Conservation (phyloP, 2,113 vertebrate species). For the Saguinus imperator region DNA sequence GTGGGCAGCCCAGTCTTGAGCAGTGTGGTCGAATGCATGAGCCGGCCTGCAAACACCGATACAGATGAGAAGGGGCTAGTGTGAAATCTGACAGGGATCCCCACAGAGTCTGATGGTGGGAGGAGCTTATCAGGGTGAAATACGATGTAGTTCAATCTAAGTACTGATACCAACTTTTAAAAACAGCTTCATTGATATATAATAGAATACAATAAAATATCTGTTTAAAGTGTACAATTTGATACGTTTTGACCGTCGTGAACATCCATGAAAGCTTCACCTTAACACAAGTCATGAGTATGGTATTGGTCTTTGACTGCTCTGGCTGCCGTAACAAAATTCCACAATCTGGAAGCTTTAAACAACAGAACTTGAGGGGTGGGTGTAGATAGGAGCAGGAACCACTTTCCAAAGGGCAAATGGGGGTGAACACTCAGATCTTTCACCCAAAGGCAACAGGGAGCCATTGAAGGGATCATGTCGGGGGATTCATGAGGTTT, state of each 20-base stretch:
- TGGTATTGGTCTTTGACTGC: neutral
- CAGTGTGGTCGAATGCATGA: neutral
- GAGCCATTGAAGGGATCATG: neutral
- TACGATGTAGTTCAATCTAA: neutral
- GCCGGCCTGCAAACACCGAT: fast-evolving
- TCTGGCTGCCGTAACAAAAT: neutral
- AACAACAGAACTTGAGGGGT: neutral
- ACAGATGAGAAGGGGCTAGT: neutral
- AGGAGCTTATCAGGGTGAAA: neutral
- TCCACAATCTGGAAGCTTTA: fast-evolving
- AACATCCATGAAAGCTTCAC: neutral
- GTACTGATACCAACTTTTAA: neutral
- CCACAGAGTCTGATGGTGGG: neutral
- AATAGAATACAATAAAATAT: neutral
- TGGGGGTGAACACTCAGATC: neutral
- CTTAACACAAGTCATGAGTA: neutral
- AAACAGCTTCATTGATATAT: neutral
- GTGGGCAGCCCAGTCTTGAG: neutral
- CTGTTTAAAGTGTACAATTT: neutral
- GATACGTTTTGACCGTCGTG: neutral
- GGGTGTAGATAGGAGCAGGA: fast-evolving
- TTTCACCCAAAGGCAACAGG: neutral
- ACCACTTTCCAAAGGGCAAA: neutral
- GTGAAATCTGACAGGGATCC: neutral
- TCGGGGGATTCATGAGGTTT: fast-evolving